Base-by-base conservation (phyloP, 2,113 vertebrate genomes). In the Smithornis capensis region DNA sequence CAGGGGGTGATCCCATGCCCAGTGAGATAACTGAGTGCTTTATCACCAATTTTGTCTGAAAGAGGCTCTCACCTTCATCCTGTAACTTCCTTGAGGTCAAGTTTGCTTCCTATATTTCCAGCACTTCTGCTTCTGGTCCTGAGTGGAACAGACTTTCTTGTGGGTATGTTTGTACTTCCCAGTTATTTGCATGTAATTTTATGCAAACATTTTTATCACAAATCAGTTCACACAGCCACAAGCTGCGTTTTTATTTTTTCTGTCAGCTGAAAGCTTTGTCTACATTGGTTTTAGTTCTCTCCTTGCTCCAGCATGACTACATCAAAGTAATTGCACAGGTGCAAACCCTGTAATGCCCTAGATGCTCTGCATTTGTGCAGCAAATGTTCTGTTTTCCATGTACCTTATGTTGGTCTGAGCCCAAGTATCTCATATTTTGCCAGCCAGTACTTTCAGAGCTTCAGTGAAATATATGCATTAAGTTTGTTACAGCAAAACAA, bases 141-240 rank as follows among this genome's bases (percentile, higher is more conserved):
- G 76, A 95, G 87, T 81, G 64, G 92, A 96, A 86, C 87, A 94
- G 94, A 91, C 85, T 96, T 96, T 94, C 90, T 93, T 93, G 92
- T 67, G 92, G 96, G 79, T 95, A 90, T 95, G 90, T 96, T 95
- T 94, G 94, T 86, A 94, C 93, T 96, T 96, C 93, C 87, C 71
- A 96, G 79, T 78, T 68, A 92, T 96, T 96, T 96, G 88, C 94
- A 92, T 96, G 76, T 92, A 93, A 96, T 96, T 96, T 94, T 95
- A 96, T 94, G 94, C 90, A 96, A 96, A 96, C 93, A 96, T 71
- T 96, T 96, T 96, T 95, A 97, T 97, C 95, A 84, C 85, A 96
- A 93, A 97, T 96, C 95, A 95, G 88, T 93, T 97, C 88, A 92
- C 96, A 94, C 94, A 96, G 93, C 93, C 90, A 94, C 94, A 96